Percentiles rank a stretch among this genome's conserved stretches.
Conservation (phyloP, 2,797 vertebrate genomes). For the Sus cebifrons region DNA sequence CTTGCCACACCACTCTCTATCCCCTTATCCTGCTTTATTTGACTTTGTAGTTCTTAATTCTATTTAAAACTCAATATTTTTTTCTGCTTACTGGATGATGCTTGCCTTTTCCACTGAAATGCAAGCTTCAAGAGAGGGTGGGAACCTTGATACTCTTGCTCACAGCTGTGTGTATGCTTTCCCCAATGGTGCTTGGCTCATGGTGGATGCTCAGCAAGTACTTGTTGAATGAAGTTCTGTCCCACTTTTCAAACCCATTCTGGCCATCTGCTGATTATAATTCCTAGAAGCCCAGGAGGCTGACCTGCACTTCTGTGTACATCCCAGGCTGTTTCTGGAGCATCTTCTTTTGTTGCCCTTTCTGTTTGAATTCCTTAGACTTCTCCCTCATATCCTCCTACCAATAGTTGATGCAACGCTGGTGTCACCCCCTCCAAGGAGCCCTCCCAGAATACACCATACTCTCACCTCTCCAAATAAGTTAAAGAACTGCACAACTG, state of each 20-base stretch:
- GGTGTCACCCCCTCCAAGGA: neutral
- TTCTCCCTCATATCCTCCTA: neutral
- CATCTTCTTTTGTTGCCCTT: neutral
- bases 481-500: neutral
- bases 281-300: neutral
- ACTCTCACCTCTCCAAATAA: neutral
- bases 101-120: neutral
- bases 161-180: neutral
- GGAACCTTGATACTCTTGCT: neutral
- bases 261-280: neutral
- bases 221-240: neutral
- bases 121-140: neutral
- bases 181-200: neutral
- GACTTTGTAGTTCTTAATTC: neutral
- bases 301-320: neutral
- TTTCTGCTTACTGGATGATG: neutral
- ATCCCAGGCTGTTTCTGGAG: neutral
- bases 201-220: neutral
- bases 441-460: neutral
- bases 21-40: neutral
- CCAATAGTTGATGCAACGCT: neutral
- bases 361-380: slow-evolving; percentile 7
- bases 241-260: neutral
- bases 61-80: neutral
- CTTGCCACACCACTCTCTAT: neutral